A percentile compares a stretch with the other conserved stretches of the same genome.
Conservation (phyloP, 2,113 vertebrate species). For the Neopipo cinnamomea region DNA sequence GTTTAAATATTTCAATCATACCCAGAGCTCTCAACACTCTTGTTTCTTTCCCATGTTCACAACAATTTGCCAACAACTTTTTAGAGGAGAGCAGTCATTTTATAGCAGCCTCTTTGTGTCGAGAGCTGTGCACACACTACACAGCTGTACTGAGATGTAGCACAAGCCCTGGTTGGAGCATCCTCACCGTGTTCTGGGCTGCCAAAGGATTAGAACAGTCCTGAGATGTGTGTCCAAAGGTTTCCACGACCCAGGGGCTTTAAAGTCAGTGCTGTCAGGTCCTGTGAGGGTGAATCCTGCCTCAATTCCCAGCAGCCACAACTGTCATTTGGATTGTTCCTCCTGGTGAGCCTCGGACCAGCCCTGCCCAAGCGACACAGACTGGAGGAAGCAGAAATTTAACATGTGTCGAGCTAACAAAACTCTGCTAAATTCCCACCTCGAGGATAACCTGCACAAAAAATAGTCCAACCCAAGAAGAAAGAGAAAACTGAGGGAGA, state of each 20-base stretch:
- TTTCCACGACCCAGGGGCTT: not conserved
- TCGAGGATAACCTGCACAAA: not conserved
- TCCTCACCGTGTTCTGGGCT: not conserved
- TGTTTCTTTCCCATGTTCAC: slow-evolving; percentile 17
- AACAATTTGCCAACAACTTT: not conserved
- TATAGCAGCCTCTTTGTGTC: not conserved
- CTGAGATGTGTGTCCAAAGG: accelerated
- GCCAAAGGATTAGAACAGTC: not conserved
- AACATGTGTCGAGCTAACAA: accelerated
- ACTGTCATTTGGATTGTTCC: not conserved
- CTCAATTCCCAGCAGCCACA: not conserved
- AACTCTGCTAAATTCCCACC: not conserved
- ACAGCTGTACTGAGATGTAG: not conserved
- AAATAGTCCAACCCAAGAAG: not conserved
- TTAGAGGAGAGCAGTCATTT: not conserved
- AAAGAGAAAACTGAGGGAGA: not conserved
- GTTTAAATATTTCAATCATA: slow-evolving; percentile 52
- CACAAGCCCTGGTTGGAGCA: not conserved
- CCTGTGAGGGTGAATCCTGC: not conserved
- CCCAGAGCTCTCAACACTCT: slow-evolving; percentile 11
- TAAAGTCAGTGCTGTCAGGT: not conserved
- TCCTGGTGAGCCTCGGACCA: not conserved
- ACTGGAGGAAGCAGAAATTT: not conserved
- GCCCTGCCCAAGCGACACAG: not conserved
- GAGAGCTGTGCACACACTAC: not conserved